Evolutionary conservation across 2,113 vertebrate genomes (phyloP).

Genomic region (Misgurnus anguillicaudatus): DNA sequence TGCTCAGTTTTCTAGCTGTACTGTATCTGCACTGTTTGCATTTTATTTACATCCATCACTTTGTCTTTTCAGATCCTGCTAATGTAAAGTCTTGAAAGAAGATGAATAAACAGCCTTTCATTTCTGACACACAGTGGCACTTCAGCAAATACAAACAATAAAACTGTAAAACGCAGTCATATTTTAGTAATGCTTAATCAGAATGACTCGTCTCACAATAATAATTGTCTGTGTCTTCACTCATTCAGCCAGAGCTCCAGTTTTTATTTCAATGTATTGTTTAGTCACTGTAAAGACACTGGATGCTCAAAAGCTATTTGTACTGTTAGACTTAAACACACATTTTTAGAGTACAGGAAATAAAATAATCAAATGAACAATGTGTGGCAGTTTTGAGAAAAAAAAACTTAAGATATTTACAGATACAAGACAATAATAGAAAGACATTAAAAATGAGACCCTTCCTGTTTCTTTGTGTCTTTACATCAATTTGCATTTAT

Average conservation of each 20-base stretch:
- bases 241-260: too few relatives aligned
- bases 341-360: background rate
- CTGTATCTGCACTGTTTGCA: background rate
- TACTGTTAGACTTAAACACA: background rate
- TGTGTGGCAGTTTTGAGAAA: too few relatives aligned
- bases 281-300: background rate
- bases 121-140: background rate
- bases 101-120: too few relatives aligned
- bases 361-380: background rate
- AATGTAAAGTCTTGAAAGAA: slow-evolving; percentile 17
- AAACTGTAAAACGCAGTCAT: background rate
- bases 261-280: background rate
- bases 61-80: slow-evolving; percentile 3
- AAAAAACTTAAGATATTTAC: too few relatives aligned
- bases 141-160: background rate
- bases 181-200: background rate
- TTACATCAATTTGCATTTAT: background rate
- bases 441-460: too few relatives aligned
- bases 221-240: too few relatives aligned
- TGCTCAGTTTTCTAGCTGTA: too few relatives aligned
- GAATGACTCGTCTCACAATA: too few relatives aligned
- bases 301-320: too few relatives aligned
- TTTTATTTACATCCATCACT: background rate
- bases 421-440: too few relatives aligned
- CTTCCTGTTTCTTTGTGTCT: background rate